Conservation (phyloP, 2,888 invertebrate species). For the Carcina quercana region DNA sequence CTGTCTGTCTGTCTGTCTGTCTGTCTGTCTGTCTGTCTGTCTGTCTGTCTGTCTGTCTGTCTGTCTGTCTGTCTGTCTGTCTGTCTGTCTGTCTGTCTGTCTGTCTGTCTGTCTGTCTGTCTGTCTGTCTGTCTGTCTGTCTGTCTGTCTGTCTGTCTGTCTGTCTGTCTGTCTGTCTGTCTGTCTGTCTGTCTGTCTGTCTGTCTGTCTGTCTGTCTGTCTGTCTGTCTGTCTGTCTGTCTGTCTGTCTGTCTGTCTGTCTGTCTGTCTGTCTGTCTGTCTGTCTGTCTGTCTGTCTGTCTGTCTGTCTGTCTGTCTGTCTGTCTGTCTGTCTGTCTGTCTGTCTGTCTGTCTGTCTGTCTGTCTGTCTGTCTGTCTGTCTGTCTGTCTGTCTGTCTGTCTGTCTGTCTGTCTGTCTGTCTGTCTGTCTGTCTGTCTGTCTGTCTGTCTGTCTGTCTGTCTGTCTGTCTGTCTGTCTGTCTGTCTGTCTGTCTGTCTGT, state of each 20-base stretch:
- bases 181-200: slow-evolving; percentile 3
- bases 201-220: slow-evolving; percentile 3
- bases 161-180: slow-evolving; percentile 3
- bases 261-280: slow-evolving; percentile 3
- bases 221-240: slow-evolving; percentile 3
- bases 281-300: slow-evolving; percentile 3
- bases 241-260: slow-evolving; percentile 3
- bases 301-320: slow-evolving; percentile 3
- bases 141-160: slow-evolving; percentile 3
- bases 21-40: slow-evolving; percentile 3
- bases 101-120: slow-evolving; percentile 3
- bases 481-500: slow-evolving; percentile 3
- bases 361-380: slow-evolving; percentile 3
- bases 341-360: slow-evolving; percentile 3
- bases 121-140: slow-evolving; percentile 3
- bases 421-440: slow-evolving; percentile 3
- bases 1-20: slow-evolving; percentile 3
- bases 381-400: slow-evolving; percentile 3
- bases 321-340: slow-evolving; percentile 3
- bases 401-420: slow-evolving; percentile 3
- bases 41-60: slow-evolving; percentile 3
- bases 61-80: slow-evolving; percentile 3
- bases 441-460: slow-evolving; percentile 3
- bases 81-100: slow-evolving; percentile 3
- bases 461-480: slow-evolving; percentile 3